Percentiles rank a stretch among this genome's conserved stretches.
Conservation (phyloP, 2,113 vertebrate species). For the Chunga burmeisteri region DNA sequence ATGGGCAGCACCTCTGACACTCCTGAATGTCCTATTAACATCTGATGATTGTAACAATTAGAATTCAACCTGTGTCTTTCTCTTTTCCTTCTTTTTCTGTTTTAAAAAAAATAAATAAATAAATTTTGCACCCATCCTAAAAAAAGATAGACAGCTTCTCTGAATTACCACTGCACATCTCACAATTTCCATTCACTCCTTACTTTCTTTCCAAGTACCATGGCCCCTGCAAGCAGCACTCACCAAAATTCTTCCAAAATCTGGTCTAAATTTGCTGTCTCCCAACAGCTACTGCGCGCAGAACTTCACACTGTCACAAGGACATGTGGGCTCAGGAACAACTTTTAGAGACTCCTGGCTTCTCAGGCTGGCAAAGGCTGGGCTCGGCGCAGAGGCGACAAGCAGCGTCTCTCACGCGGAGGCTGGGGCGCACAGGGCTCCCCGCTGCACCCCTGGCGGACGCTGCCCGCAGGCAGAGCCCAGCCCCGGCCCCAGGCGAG, state of each 20-base stretch:
- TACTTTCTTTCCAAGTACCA: constrained; percentile 55
- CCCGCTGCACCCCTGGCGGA: constrained; percentile 8
- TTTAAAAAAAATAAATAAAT: background rate
- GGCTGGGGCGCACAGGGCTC: background rate
- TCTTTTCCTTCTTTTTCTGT: background rate
- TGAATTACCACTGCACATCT: constrained; percentile 54
- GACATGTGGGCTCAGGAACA: constrained; percentile 36
- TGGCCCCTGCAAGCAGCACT: constrained; percentile 54
- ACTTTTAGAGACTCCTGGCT: constrained; percentile 25
- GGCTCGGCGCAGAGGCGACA: constrained; percentile 1
- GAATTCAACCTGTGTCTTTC: constrained; percentile 9
- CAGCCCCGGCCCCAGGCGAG: rapidly evolving
- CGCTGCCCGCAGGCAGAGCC: background rate
- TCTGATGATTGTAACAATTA: constrained; percentile 37
- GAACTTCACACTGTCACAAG: constrained; percentile 27
- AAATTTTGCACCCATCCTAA: constrained; percentile 14
- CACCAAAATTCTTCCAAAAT: constrained; percentile 66
- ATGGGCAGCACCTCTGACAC: background rate
- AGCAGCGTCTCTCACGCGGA: background rate
- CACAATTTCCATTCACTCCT: constrained; percentile 65
- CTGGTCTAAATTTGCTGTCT: constrained; percentile 29
- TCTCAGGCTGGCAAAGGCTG: constrained; percentile 40
- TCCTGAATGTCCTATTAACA: background rate
- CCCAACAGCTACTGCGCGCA: background rate
- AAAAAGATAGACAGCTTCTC: constrained; percentile 41